Conservation (phyloP, 2,113 vertebrate genomes). For the Pollachius pollachius region DNA sequence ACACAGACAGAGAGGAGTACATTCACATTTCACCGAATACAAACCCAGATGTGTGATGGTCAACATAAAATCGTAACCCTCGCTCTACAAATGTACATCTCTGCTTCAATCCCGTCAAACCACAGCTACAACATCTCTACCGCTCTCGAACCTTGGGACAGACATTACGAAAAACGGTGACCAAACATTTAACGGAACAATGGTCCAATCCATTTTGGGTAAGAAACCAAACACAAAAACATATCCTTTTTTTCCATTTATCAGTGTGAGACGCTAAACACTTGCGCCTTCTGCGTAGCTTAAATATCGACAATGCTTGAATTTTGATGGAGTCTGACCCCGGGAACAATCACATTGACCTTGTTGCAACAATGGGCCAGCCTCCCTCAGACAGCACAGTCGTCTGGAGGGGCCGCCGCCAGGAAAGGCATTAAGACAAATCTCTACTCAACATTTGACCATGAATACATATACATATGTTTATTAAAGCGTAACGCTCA, state of each 20-base stretch:
- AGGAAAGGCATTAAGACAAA: constrained; percentile 57
- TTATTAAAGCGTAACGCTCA: constrained; percentile 10
- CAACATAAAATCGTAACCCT: too few species aligned
- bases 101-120: too few species aligned
- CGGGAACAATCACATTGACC: constrained; percentile 62
- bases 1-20: not conserved
- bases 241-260: too few species aligned
- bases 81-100: too few species aligned
- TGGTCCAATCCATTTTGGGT: too few species aligned
- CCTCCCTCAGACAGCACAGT: constrained; percentile 33
- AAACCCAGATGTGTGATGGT: too few species aligned
- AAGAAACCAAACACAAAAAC: too few species aligned
- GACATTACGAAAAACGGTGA: too few species aligned
- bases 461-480: constrained; percentile 55
- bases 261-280: too few species aligned
- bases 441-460: constrained; percentile 51
- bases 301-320: constrained; percentile 38
- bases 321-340: constrained; percentile 57
- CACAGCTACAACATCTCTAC: too few species aligned
- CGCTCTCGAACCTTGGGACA: too few species aligned
- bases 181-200: too few species aligned
- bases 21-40: not conserved
- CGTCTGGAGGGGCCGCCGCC: constrained; percentile 37
- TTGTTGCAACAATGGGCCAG: constrained; percentile 51
- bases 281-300: not conserved